Evolutionary conservation across 2,797 vertebrate genomes (phyloP).

Genomic region (Brachyrhaphis roseni): DNA sequence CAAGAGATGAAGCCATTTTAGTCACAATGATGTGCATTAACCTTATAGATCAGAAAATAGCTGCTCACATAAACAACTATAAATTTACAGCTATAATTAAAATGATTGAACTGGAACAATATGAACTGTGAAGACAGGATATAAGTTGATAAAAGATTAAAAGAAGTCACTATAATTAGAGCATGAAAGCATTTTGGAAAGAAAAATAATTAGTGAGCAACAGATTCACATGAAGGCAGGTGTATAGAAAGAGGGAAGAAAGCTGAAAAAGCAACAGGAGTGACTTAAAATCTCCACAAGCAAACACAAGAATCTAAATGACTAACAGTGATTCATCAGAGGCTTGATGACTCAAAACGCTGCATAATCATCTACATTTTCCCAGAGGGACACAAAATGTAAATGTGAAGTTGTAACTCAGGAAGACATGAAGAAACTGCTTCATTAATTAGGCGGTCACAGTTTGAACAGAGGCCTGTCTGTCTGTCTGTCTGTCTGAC

Average conservation of each 20-base stretch:
- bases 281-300: not conserved
- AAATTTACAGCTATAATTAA: not conserved
- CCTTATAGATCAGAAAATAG: not conserved
- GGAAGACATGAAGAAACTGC: not conserved
- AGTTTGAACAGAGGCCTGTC: not conserved
- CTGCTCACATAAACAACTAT: not conserved
- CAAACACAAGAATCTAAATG: not conserved
- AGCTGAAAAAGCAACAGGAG: not conserved
- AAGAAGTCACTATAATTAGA: not conserved
- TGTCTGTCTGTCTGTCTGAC: not conserved
- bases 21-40: not conserved
- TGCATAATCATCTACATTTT: not conserved
- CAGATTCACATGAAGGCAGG: not conserved
- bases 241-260: not conserved
- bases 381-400: not conserved
- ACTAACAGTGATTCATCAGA: not conserved
- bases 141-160: not conserved
- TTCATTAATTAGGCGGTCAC: not conserved
- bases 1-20: not conserved
- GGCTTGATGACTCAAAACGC: constrained; percentile 2
- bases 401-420: not conserved
- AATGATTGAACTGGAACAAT: not conserved
- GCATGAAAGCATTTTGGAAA: not conserved
- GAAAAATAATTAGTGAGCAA: not conserved
- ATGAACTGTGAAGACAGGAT: too few relatives aligned